Percentiles rank a stretch among this genome's conserved stretches.
Evolutionary conservation across 2,888 invertebrate genomes (phyloP).

Genomic region (Halictus quadricinctus): DNA sequence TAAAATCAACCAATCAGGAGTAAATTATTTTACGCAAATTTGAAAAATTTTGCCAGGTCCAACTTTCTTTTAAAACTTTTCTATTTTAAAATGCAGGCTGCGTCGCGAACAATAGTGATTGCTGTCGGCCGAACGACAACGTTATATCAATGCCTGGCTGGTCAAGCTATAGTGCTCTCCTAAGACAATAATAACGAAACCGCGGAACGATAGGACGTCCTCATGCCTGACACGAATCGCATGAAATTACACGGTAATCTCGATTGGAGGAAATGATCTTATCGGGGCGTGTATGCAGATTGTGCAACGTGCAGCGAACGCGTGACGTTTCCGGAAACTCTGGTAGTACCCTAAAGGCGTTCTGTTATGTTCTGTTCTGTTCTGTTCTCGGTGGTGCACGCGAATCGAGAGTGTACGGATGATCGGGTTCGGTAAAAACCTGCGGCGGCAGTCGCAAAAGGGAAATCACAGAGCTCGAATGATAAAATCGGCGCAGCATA

Average conservation of each 20-base stretch:
- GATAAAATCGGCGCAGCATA: conserved; percentile 22
- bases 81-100: background rate
- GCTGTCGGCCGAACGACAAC: conserved; percentile 54
- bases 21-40: too few species aligned
- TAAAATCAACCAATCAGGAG: too few species aligned
- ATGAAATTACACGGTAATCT: conserved; percentile 69
- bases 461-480: conserved; percentile 40
- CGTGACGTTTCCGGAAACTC: conserved; percentile 55
- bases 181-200: conserved; percentile 56
- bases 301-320: conserved; percentile 49
- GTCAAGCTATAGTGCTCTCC: conserved; percentile 34
- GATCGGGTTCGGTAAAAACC: conserved; percentile 49
- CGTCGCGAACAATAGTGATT: conserved; percentile 60
- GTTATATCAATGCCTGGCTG: conserved; percentile 38
- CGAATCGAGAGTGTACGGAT: conserved; percentile 45
- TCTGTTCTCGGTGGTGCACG: conserved; percentile 11
- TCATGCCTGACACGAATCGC: conserved; percentile 51
- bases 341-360: conserved; percentile 33
- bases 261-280: conserved; percentile 68
- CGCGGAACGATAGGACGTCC: conserved; percentile 22
- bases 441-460: conserved; percentile 8
- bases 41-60: too few species aligned
- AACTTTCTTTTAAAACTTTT: background rate
- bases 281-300: conserved; percentile 61
- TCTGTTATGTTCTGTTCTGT: background rate